Base-by-base conservation (phyloP, 2,797 vertebrate genomes). In the Ceryle rudis region DNA sequence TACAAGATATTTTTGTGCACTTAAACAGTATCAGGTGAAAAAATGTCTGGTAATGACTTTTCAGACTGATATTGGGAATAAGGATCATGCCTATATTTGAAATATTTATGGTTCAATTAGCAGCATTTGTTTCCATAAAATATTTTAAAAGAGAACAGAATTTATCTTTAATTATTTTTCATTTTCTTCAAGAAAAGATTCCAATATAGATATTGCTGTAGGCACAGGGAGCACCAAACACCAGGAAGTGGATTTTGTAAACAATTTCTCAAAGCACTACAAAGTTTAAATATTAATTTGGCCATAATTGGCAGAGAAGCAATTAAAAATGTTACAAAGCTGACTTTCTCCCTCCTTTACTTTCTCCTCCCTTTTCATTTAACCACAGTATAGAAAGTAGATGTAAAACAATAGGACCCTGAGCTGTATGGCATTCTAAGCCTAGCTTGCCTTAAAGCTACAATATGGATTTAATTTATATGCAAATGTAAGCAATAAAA, bases 381-480 rank as follows among this genome's bases (percentile, higher is more conserved):
- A 98, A 80, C 98, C 89, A 92, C 97, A 90, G 95, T 98, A 97
- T 97, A 98, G 98, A 98, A 98, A 97, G 98, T 98, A 98, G 98
- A 98, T 98, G 98, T 99, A 99, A 99, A 99, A 99, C 98, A 99
- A 99, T 99, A 98, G 97, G 98, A 98, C 97, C 98, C 97, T 77
- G 97, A 98, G 98, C 99, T 98, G 97, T 97, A 98, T 95, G 95
- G 98, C 97, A 95, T 98, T 98, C 98, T 98, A 98, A 98, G 98
- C 98, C 97, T 85, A 98, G 98, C 98, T 98, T 99, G 98, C 99
- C 99, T 99, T 98, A 98, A 98, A 99, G 99, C 99, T 98, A 99
- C 98, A 99, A 99, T 99, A 99, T 99, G 98, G 98, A 98, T 98
- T 98, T 98, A 98, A 98, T 98, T 98, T 98, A 98, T 98, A 98